Evolutionary conservation across 2,797 vertebrate species (phyloP), one percentile per base, ranked within the genome.

Genomic region (Acestrorhynchus altus): DNA sequence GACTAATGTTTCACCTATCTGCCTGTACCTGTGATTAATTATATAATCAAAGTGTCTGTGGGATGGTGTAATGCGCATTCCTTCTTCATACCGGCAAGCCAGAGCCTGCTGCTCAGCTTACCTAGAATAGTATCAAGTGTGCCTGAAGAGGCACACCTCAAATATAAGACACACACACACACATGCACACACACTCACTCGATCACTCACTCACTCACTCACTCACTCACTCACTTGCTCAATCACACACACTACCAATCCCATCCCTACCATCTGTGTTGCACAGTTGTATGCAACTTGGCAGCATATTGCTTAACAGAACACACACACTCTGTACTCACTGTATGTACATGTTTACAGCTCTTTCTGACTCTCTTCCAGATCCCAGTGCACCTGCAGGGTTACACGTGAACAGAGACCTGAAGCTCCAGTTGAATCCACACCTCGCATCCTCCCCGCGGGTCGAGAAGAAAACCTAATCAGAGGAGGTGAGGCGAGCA

Each of bases 301-400:
- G 42, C 40, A 47, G 42, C 42, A 47, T 13, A n/a, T 46, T 66
- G 20, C 40, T 66, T 47, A 26, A 66, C 13, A 35, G 6, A 35
- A 6, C 6, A 35, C 31, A 35, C 31, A 35, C 61, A 51, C 35
- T n/a, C n/a, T 51, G 24, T 47, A 4, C 51, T 1, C 28, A 60
- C 57, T 11, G 9, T 26, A 26, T 69, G 44, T 75, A 75, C 4
- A 12, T 64, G 39, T 26, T 76, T 44, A 69, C 52, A 22, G n/a
- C 56, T 26, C 13, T n/a, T 28, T 60, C 40, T 61, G 49, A 22
- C 22, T 79, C 59, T 22, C 40, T 71, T 1, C 0, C 72, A 93
- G 92, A 75, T 87, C 84, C 54, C 9, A 5, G 63, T 92, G 90
- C 79, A 88, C 83, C 72, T 92, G 90, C 81, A 59, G 78, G 65